These are phyloP conservation scores for Hyalella azteca DNA, from an alignment of 2,888 invertebrate genomes.

Conservation along the genomic window DNA sequence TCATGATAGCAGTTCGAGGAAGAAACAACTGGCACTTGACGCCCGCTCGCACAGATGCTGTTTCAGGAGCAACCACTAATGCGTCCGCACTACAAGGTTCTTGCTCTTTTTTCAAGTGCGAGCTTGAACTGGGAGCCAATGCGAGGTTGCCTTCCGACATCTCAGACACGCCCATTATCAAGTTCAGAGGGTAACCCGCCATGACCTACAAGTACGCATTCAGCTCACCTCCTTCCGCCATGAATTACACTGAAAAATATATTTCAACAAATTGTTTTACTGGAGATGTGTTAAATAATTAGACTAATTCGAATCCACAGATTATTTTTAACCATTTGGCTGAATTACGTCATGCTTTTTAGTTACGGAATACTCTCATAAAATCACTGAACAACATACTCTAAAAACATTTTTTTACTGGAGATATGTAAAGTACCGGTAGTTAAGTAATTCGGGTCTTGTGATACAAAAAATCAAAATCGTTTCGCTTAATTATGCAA, in stretches of 20 bases:
- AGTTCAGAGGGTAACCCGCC: not conserved
- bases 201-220: slow-evolving; percentile 14
- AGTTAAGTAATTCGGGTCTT: too few species aligned
- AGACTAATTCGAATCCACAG: too few species aligned
- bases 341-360: too few species aligned
- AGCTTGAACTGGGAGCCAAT: not conserved
- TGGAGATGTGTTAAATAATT: not conserved
- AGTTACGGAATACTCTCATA: too few species aligned
- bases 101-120: not conserved
- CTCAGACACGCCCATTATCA: slow-evolving; percentile 9
- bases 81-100: slow-evolving; percentile 3
- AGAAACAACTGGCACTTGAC: too few species aligned
- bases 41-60: not conserved
- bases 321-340: too few species aligned
- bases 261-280: not conserved
- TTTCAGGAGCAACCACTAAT: not conserved
- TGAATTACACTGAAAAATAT: not conserved
- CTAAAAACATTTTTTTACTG: too few species aligned
- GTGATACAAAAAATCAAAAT: too few species aligned
- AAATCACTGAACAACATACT: too few species aligned
- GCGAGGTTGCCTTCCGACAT: not conserved
- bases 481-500: too few species aligned
- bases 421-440: too few species aligned
- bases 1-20: not conserved
- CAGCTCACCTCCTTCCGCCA: not conserved